A percentile compares a stretch with the other conserved stretches of the same genome.
phyloP scores from a whole-genome alignment of 2,113 vertebrate species.

The Crypturellus undulatus region DNA sequence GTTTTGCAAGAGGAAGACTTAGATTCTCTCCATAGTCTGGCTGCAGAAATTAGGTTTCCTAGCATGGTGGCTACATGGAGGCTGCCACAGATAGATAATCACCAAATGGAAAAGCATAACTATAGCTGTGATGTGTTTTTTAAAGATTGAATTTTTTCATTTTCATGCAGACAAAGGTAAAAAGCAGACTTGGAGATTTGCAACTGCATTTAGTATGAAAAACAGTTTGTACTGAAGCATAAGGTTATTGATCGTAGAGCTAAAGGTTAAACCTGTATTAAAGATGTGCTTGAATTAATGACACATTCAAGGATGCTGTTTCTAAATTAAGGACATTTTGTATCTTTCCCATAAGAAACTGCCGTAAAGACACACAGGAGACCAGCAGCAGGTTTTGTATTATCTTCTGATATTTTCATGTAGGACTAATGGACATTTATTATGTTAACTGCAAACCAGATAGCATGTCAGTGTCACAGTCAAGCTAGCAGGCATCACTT shows the following conservation, averaged over 20 bases:
- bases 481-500: neutral
- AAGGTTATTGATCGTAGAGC: conserved; percentile 3
- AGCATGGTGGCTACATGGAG: rapidly evolving
- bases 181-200: neutral
- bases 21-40: neutral
- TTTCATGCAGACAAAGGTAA: neutral
- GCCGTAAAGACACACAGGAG: neutral
- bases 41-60: neutral
- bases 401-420: neutral
- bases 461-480: neutral
- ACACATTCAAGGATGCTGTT: neutral
- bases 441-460: neutral
- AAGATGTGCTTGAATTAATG: conserved; percentile 25
- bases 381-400: neutral
- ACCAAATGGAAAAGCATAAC: neutral
- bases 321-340: neutral
- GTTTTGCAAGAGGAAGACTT: neutral
- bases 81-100: neutral
- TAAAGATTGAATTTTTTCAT: neutral
- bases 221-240: neutral
- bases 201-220: neutral
- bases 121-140: neutral
- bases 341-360: neutral
- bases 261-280: conserved; percentile 38
- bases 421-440: neutral